Evolutionary conservation across 2,888 invertebrate genomes (phyloP).

Genomic region (Eupithecia subumbrata): DNA sequence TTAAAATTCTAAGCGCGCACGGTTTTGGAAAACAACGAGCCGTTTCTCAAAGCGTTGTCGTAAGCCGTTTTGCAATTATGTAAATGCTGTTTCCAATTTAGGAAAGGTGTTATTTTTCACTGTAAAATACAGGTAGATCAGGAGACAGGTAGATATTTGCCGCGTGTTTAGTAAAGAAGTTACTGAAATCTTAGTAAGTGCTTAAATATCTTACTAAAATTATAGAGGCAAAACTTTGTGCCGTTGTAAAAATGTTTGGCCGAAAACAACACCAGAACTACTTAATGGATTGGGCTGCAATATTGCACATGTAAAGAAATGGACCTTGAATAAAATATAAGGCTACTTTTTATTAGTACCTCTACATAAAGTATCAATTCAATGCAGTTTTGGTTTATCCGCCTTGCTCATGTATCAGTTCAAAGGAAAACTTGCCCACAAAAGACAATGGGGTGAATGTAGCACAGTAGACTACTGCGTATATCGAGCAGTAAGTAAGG

Average conservation of each 20-base stretch:
- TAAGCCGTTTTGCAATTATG: constrained; percentile 36
- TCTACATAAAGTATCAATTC: too few relatives aligned
- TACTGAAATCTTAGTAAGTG: too few relatives aligned
- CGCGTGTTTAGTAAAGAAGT: neutral
- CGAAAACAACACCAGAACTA: too few relatives aligned
- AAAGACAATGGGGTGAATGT: neutral
- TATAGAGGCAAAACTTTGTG: too few relatives aligned
- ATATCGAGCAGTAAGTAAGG: constrained; percentile 45
- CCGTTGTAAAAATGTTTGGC: too few relatives aligned
- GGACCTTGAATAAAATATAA: too few relatives aligned
- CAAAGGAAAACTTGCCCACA: neutral
- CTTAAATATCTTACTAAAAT: too few relatives aligned
- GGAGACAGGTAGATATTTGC: too few relatives aligned
- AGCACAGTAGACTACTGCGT: constrained; percentile 57
- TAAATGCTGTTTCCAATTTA: constrained; percentile 27
- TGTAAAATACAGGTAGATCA: constrained; percentile 6
- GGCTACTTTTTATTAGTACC: too few relatives aligned
- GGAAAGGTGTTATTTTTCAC: constrained; percentile 32
- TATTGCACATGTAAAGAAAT: too few relatives aligned
- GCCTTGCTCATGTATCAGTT: neutral
- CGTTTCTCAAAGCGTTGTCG: constrained; percentile 20
- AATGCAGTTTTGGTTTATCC: too few relatives aligned
- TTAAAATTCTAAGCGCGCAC: constrained; percentile 30
- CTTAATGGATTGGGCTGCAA: too few relatives aligned
- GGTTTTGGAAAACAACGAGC: constrained; percentile 25